A percentile compares a stretch with the other conserved stretches of the same genome.
Evolutionary conservation across 1,140 invertebrate genomes (phyloP).

Genomic region (Lepidurus couesii): DNA sequence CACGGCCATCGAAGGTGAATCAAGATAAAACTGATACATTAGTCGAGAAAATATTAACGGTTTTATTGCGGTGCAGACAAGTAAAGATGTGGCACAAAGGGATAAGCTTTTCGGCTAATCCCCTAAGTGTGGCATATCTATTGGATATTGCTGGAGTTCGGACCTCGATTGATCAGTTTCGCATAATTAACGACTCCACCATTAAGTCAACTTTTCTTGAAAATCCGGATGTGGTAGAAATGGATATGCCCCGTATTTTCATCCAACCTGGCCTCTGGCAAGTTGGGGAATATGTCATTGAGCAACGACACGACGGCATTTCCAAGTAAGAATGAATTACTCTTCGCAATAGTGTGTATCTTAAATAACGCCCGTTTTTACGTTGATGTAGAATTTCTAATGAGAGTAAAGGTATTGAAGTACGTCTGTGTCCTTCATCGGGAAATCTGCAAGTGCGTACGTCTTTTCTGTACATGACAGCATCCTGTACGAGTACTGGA

Average conservation of each 20-base stretch:
- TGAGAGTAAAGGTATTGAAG: background rate
- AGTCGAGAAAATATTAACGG: background rate
- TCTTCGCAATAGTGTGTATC: background rate
- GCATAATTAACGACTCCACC: background rate
- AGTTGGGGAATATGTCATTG: background rate
- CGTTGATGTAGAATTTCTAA: background rate
- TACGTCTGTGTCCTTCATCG: background rate
- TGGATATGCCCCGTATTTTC: background rate
- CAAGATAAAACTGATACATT: background rate
- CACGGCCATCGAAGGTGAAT: background rate
- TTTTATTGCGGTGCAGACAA: background rate
- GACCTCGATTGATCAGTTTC: background rate
- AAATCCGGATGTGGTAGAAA: background rate
- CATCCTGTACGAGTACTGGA: background rate
- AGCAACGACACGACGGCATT: background rate
- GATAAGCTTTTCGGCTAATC: background rate
- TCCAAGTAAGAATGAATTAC: background rate
- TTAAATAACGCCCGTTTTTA: background rate
- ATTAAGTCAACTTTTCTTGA: background rate
- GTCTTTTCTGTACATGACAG: background rate
- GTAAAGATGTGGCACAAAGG: constrained; percentile 1
- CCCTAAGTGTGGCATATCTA: background rate
- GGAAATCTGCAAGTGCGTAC: background rate
- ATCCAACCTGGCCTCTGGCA: background rate
- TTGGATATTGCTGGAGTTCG: constrained; percentile 7